These are phyloP conservation scores for Tachina fera DNA, from an alignment of 2,888 invertebrate species.

Conservation along the genomic window DNA sequence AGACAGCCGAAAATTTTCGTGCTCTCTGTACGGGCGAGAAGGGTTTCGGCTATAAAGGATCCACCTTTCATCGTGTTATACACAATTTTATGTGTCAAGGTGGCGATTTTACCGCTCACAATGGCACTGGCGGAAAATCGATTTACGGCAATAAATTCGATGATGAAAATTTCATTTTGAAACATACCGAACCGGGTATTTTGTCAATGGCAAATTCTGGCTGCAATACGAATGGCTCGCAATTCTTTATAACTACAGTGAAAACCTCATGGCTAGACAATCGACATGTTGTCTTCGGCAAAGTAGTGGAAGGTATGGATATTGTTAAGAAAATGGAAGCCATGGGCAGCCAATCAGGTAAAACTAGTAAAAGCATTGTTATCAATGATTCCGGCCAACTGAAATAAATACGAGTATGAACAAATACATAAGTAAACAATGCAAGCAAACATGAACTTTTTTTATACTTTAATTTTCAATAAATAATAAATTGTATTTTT, in stretches of 20 bases:
- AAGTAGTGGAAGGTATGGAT: conserved; percentile 94
- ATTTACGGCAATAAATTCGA: conserved; percentile 97
- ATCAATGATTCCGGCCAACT: conserved; percentile 92
- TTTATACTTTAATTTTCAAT: background rate
- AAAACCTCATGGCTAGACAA: conserved; percentile 96
- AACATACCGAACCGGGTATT: conserved; percentile 95
- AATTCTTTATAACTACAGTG: conserved; percentile 97
- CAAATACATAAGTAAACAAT: background rate
- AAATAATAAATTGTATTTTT: background rate
- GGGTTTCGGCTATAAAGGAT: conserved; percentile 95
- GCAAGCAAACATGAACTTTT: background rate
- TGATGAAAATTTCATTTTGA: conserved; percentile 97
- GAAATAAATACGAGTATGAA: background rate
- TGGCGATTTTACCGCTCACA: conserved; percentile 96
- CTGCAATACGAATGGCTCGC: conserved; percentile 96
- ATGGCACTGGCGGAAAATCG: conserved; percentile 97
- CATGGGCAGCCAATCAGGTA: conserved; percentile 91
- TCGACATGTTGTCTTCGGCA: conserved; percentile 96
- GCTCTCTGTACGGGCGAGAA: conserved; percentile 97
- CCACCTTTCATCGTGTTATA: conserved; percentile 96
- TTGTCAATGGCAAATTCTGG: conserved; percentile 99
- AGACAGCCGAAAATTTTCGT: conserved; percentile 97
- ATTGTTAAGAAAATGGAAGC: conserved; percentile 92
- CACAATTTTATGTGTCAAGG: conserved; percentile 99
- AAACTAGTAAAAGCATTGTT: conserved; percentile 90